Percentiles rank a stretch among this genome's conserved stretches.
Evolutionary conservation across 2,113 vertebrate genomes (phyloP).

Genomic region (human): DNA sequence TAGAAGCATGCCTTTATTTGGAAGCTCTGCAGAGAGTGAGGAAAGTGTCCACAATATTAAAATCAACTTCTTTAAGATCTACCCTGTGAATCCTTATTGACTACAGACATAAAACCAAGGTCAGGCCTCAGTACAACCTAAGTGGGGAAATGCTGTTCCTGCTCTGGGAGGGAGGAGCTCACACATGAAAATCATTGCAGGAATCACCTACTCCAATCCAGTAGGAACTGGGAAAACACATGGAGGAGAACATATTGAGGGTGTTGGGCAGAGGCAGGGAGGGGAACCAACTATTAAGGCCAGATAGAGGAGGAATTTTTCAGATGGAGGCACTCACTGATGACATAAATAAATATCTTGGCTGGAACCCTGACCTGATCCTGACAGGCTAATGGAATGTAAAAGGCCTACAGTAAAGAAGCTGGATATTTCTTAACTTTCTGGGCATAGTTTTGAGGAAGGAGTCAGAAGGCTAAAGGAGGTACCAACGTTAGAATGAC

Average conservation of each 20-base stretch:
- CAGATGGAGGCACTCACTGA: not conserved
- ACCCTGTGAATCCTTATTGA: fast-evolving
- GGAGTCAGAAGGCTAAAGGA: not conserved
- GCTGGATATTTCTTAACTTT: not conserved
- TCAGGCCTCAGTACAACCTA: not conserved
- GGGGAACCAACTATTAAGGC: not conserved
- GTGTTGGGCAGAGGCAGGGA: not conserved
- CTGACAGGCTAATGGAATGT: not conserved
- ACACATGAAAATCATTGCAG: fast-evolving
- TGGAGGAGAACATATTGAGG: fast-evolving
- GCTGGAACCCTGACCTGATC: not conserved
- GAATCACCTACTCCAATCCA: not conserved
- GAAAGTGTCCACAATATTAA: fast-evolving
- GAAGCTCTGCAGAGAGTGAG: not conserved
- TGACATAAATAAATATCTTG: not conserved
- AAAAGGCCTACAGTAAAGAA: not conserved
- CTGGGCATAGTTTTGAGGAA: not conserved
- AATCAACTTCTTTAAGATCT: not conserved
- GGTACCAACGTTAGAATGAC: not conserved
- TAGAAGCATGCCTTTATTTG: not conserved
- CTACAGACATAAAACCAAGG: not conserved
- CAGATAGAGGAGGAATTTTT: not conserved
- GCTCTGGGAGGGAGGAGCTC: not conserved
- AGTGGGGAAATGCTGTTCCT: not conserved
- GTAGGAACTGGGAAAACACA: not conserved